phyloP scores from a whole-genome alignment of 2,888 invertebrate species.

The Calliopum simillimum region DNA sequence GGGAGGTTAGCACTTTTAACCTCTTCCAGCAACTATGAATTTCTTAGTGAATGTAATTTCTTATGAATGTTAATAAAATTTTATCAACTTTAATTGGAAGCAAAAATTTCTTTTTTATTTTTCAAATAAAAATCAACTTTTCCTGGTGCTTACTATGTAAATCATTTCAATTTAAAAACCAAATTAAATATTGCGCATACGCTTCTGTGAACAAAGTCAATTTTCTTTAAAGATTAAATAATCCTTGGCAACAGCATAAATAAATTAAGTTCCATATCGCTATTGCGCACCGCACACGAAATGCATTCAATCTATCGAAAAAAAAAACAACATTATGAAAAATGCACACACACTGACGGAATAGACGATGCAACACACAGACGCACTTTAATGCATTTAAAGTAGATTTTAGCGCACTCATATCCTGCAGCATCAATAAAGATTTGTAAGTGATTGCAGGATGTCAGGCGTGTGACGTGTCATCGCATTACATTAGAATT shows the following conservation, averaged over 20 bases:
- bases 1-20: too few relatives aligned
- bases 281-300: too few relatives aligned
- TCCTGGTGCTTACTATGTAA: too few relatives aligned
- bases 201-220: constrained; percentile 14
- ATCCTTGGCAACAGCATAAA: not conserved
- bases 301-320: not conserved
- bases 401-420: constrained; percentile 14
- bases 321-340: not conserved
- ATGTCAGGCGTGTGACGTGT: not conserved
- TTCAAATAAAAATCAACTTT: too few relatives aligned
- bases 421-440: constrained; percentile 20
- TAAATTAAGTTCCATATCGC: constrained; percentile 10
- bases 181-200: constrained; percentile 12
- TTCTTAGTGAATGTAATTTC: too few relatives aligned
- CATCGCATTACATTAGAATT: not conserved
- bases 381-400: not conserved
- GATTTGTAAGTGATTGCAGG: constrained; percentile 22
- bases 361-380: not conserved
- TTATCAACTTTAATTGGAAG: too few relatives aligned
- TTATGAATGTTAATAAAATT: too few relatives aligned
- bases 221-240: not conserved
- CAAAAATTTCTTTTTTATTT: too few relatives aligned
- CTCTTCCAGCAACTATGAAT: too few relatives aligned
- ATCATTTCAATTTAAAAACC: too few relatives aligned
- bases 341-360: not conserved